Evolutionary conservation across 2,797 vertebrate species (phyloP), one percentile per base, ranked within the genome.

Genomic region (Phoebastria nigripes): DNA sequence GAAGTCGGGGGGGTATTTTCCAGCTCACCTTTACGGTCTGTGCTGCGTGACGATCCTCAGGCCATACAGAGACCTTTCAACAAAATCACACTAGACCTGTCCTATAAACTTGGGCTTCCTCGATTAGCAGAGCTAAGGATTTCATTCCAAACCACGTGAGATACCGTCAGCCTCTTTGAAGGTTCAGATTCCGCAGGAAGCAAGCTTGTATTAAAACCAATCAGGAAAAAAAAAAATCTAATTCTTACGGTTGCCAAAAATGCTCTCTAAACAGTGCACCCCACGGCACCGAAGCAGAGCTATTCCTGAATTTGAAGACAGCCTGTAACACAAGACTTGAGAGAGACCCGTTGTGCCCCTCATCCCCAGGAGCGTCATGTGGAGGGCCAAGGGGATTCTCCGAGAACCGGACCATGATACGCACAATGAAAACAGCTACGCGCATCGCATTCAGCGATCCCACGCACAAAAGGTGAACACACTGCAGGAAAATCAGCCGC

Each of bases 391-490:
- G 33, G 63, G 59, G 44, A 19, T 29, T 15, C 22, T 42, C 41
- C 8, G 3, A 41, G 82, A 26, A 6, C 16, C 2, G 2, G 21
- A 8, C 37, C 37, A 1, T 0, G 4, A 49, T 3, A 2, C 2
- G 8, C n/a, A 11, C 51, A 39, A 5, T 4, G 6, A 9, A 39
- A 49, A 0, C 73, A 54, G 15, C 61, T 0, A 0, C 54, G 3
- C 4, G 39, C 88, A 28, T 3, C 41, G 1, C 24, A 1, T 3
- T 1, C 54, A 2, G 49, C 0, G 6, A 52, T 3, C 56, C 55
- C 12, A 2, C 2, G 4, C n/a, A 1, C 71, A 6, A 11, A 1
- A 0, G 0, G n/a, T 3, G 22, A 2, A 33, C 33, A 6, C 14
- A 0, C 44, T 2, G 55, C 70, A 9, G 65, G 59, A 18, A 47